These are phyloP conservation scores for Zaprionus tsacasi DNA, from an alignment of 1,140 invertebrate species.

Conservation along the genomic window DNA sequence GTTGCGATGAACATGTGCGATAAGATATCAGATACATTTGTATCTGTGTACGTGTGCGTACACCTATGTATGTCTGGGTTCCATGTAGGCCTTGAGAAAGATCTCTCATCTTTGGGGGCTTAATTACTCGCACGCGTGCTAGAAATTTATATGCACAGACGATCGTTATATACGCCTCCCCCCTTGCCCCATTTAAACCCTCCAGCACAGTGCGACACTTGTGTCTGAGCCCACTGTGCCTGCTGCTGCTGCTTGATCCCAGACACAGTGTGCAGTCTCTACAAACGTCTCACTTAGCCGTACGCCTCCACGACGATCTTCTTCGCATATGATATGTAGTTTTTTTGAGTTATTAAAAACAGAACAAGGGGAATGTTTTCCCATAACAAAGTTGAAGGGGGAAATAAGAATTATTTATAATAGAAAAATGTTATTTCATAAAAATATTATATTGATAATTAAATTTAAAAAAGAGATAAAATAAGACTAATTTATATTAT, in stretches of 20 bases:
- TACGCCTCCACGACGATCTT: conserved; percentile 25
- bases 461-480: no score
- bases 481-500: no score
- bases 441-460: no score
- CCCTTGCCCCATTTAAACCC: background rate
- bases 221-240: conserved; percentile 7
- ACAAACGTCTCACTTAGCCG: conserved; percentile 44
- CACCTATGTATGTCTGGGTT: conserved; percentile 18
- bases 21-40: conserved; percentile 68
- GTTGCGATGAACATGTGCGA: conserved; percentile 68
- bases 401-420: no score
- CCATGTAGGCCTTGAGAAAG: conserved; percentile 53
- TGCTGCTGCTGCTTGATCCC: background rate
- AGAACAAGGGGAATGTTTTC: background rate
- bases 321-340: no score
- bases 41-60: conserved; percentile 24
- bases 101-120: conserved; percentile 75
- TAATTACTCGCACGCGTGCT: conserved; percentile 81
- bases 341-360: conserved; percentile 40
- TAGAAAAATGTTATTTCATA: no score
- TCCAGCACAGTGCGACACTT: conserved; percentile 27
- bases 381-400: background rate
- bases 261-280: background rate
- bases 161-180: background rate
- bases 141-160: conserved; percentile 69